These are phyloP conservation scores for Xiphophorus birchmanni DNA, from an alignment of 2,797 vertebrate species.

Conservation along the genomic window DNA sequence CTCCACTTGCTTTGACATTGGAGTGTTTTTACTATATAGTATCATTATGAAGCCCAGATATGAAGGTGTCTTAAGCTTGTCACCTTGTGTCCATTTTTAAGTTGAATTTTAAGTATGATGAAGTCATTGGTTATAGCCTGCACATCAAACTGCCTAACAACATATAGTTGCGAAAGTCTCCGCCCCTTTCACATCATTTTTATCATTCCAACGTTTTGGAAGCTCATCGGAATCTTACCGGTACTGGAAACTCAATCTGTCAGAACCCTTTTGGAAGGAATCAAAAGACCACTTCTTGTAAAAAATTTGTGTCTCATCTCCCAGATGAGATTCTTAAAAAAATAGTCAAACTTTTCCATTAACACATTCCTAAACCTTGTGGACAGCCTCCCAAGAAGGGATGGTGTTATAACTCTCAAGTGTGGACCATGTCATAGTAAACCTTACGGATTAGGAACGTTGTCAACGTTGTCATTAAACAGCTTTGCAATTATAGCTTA, in stretches of 20 bases:
- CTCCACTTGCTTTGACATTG: background rate
- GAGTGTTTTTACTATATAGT: background rate
- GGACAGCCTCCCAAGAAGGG: background rate
- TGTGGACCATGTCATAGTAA: background rate
- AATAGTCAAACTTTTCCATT: background rate
- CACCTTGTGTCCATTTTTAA: background rate
- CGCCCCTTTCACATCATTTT: background rate
- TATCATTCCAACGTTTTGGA: background rate
- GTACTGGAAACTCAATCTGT: background rate
- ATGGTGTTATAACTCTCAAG: background rate
- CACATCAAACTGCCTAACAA: background rate
- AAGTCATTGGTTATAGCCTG: background rate
- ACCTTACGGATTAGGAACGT: background rate
- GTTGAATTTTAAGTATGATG: background rate
- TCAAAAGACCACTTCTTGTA: background rate
- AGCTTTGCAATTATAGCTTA: background rate
- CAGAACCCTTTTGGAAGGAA: background rate
- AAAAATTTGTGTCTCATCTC: background rate
- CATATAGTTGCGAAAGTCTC: background rate
- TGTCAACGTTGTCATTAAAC: background rate
- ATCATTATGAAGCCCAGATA: background rate
- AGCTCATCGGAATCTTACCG: background rate
- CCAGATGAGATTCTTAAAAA: background rate
- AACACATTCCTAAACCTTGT: background rate
- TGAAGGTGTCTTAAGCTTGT: background rate